Percentiles rank a stretch among this genome's conserved stretches.
Evolutionary conservation across 2,888 invertebrate species (phyloP).

Genomic region (Agriopis aurantiaria): DNA sequence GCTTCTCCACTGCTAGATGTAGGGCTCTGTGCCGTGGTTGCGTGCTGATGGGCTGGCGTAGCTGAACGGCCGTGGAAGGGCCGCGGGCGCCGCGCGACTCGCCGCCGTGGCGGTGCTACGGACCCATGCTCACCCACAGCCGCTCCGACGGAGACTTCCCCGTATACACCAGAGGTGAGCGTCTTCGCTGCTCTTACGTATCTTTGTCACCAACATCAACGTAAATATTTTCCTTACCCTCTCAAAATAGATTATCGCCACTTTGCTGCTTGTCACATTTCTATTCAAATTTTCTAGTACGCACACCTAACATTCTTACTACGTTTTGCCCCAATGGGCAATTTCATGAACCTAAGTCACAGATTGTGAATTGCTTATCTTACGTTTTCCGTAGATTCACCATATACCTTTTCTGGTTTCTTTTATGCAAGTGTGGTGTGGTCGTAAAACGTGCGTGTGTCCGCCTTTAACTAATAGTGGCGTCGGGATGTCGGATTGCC

Average conservation of each 20-base stretch:
- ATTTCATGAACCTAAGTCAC: constrained; percentile 12
- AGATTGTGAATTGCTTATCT: constrained; percentile 3
- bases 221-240: constrained; percentile 9
- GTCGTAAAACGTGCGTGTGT: constrained; percentile 24
- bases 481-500: constrained; percentile 56
- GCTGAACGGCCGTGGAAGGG: constrained; percentile 85
- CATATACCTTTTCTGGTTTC: constrained; percentile 5
- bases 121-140: constrained; percentile 93
- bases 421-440: constrained; percentile 11
- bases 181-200: constrained; percentile 27
- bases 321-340: constrained; percentile 26
- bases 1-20: constrained; percentile 57
- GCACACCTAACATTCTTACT: constrained; percentile 9
- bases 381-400: background rate
- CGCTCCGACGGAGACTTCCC: constrained; percentile 95
- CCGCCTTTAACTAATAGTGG: constrained; percentile 50
- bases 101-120: constrained; percentile 88
- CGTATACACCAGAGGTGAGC: constrained; percentile 92
- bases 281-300: constrained; percentile 8
- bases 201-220: constrained; percentile 28
- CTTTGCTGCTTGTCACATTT: background rate
- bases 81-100: constrained; percentile 81
- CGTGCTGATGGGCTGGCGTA: constrained; percentile 74
- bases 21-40: constrained; percentile 69
- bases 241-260: background rate